Evolutionary conservation across 2,113 vertebrate species (phyloP).

Genomic region (Psilopsiagon aymara): DNA sequence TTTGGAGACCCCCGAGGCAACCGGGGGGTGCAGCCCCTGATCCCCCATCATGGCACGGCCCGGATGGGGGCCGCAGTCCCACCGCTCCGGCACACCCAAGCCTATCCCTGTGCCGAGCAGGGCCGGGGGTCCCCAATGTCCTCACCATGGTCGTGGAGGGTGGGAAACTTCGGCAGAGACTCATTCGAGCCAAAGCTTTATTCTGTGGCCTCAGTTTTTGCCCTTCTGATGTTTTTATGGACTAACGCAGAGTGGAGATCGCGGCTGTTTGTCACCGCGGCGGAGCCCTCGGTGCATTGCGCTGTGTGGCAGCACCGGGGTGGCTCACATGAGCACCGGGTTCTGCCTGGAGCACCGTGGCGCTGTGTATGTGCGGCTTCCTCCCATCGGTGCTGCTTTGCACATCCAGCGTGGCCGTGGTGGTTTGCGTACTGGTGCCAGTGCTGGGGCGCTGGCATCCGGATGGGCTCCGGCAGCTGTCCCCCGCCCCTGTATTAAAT

Average conservation of each 20-base stretch:
- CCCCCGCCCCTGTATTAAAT: neutral
- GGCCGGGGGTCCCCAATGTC: neutral
- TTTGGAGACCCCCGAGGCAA: neutral
- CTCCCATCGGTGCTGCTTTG: neutral
- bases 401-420: neutral
- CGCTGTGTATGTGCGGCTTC: neutral
- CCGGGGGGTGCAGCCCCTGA: neutral
- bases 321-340: neutral
- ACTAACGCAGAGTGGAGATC: neutral
- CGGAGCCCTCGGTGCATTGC: neutral
- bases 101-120: fast-evolving
- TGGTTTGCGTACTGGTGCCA: neutral
- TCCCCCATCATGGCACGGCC: neutral
- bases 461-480: constrained; percentile 32
- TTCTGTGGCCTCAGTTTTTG: neutral
- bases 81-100: fast-evolving
- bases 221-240: constrained; percentile 53
- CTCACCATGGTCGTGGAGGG: fast-evolving
- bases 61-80: neutral
- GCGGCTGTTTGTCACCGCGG: neutral
- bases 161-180: neutral
- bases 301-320: neutral
- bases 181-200: neutral
- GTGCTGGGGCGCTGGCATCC: neutral
- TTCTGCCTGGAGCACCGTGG: neutral